Base-by-base conservation (phyloP, 2,888 invertebrate genomes). In the Hybos culiciformis region DNA sequence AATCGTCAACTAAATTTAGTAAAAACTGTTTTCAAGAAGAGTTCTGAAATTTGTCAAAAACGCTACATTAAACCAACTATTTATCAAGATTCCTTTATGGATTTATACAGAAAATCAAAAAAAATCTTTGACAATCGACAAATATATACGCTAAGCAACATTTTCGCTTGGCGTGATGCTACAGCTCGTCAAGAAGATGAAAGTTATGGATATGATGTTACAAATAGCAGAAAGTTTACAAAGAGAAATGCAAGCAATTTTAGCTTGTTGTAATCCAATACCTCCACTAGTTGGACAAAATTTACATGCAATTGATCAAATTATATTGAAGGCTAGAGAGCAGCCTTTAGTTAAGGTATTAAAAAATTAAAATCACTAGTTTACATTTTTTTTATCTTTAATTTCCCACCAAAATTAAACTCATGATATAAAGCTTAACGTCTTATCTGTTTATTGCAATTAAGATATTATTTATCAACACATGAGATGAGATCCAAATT, bases 181-280 rank as follows among this genome's bases (percentile, higher is more conserved):
- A 71, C 80, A 6, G 92, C 94, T 0, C 70, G 97, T 21, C 65
- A 71, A 42, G 82, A 92, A 57, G 98, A 98, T 65, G 97, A 98
- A 64, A 93, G 94, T 60, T 73, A 75, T 33, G 80, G 78, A 74
- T 63, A 93, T 94, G 93, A 62, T 98, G 67, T 60, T 96, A 42
- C 80, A 88, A 59, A 84, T 97, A 46, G 78, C 90, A 1, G 91
- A 94, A 63, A 71, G 74, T 17, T 62, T 96, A 46, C 96, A 94
- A 0, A 74, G 88, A 42, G 94, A 94, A 69, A 76, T 87, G 72
- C 88, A 92, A 58, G 96, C 96, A 2, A 81, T 98, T 46, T 65
- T 87, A 46, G 91, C 93, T 0, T 87, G 91, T 56, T 97, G 97
- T 61, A 84, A 83, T 60, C 96, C 94, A 0, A 80, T 92, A 54